A percentile compares a stretch with the other conserved stretches of the same genome.
phyloP scores from a whole-genome alignment of 2,888 invertebrate genomes.

The Cecidostiba fungosa region DNA sequence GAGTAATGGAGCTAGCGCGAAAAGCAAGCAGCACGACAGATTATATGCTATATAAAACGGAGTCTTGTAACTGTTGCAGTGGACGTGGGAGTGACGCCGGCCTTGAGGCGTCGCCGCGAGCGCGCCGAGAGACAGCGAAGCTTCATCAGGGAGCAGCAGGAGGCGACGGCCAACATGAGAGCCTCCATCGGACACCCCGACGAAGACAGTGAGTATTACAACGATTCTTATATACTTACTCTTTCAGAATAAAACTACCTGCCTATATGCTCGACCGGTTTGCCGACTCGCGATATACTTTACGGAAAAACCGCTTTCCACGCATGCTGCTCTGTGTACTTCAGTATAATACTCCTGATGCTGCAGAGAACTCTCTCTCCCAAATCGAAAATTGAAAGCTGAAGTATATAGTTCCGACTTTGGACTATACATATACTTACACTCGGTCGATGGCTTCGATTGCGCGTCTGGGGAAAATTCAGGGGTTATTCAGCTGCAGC shows the following conservation, averaged over 20 bases:
- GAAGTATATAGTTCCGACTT: neutral
- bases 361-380: neutral
- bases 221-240: neutral
- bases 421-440: neutral
- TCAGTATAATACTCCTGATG: neutral
- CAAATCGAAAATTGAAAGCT: neutral
- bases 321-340: too few relatives aligned
- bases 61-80: conserved; percentile 69
- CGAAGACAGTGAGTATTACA: conserved; percentile 74
- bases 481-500: neutral
- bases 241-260: neutral
- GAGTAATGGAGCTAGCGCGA: neutral
- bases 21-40: neutral
- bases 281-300: neutral
- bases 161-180: conserved; percentile 83
- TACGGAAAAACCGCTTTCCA: neutral
- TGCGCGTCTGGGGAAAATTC: neutral
- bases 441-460: neutral
- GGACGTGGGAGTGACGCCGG: conserved; percentile 90
- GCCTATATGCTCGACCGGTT: neutral
- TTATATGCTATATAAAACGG: neutral
- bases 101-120: conserved; percentile 89
- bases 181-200: conserved; percentile 77
- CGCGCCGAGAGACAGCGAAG: conserved; percentile 92
- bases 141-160: conserved; percentile 91